Conservation (phyloP, 2,113 vertebrate genomes). For the Lagopus leucura region DNA sequence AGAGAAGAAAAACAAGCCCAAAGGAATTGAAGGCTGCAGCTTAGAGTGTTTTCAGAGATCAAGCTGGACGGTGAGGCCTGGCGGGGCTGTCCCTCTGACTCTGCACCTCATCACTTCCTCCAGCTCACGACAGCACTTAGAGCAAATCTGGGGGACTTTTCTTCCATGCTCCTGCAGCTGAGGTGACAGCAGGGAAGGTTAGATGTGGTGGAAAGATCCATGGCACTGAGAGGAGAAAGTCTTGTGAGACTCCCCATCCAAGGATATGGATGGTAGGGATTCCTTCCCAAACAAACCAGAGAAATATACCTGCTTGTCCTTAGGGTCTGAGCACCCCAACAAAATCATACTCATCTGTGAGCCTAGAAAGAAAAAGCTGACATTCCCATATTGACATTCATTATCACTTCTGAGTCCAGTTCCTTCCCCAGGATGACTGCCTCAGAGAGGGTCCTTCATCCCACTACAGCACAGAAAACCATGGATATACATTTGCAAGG, state of each 20-base stretch:
- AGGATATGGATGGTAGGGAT: neutral
- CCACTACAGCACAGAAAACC: neutral
- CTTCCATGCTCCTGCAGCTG: neutral
- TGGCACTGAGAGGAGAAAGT: fast-evolving
- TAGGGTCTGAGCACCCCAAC: neutral
- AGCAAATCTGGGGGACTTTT: neutral
- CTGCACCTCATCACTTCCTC: neutral
- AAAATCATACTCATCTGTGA: neutral
- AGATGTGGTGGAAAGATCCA: neutral
- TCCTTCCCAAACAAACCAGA: neutral
- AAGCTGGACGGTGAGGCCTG: neutral
- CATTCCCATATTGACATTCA: neutral
- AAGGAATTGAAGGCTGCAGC: neutral
- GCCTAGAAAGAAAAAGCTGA: neutral
- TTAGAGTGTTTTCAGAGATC: neutral
- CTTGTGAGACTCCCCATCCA: fast-evolving
- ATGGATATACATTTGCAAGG: neutral
- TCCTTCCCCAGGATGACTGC: neutral
- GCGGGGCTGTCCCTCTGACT: neutral
- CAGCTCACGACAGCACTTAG: neutral
- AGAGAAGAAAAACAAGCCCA: neutral
- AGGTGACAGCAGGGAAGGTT: neutral
- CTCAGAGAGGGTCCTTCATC: neutral
- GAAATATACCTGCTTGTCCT: neutral
- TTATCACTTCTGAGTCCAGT: neutral